Evolutionary conservation across 2,888 invertebrate genomes (phyloP), one percentile per base, ranked within the genome.

Genomic region (Eristalis arbustorum): DNA sequence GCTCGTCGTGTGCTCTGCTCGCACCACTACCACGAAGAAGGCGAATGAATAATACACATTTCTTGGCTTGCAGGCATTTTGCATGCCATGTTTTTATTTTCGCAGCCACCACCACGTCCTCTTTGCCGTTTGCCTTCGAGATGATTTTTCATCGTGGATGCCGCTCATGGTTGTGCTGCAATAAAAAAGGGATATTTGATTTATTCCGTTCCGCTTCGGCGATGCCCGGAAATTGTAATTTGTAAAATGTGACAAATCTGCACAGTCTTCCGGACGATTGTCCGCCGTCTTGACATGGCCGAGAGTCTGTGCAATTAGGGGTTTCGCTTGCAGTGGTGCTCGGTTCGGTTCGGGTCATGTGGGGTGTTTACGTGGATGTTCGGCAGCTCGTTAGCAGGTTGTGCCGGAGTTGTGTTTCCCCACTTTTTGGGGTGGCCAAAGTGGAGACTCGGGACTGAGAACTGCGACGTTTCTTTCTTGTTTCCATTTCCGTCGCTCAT

Each of bases 11-110:
- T n/a, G 22, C 22, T 59, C 13, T 25, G 59, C n/a, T 59, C 25
- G 59, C 14, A 14, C 25, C 23, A 25, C 0, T 1, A 23, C 25
- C 13, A 28, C 5, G 14, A 59, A 66, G 72, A 61, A 73, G 37
- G 49, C 67, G 37, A 68, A 74, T 80, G 73, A 80, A 73, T 68
- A 74, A 68, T 68, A 80, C n/a, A 81, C 82, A 74, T 71, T 71
- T 77, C 72, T 77, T 74, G 66, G 74, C 85, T 85, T 80, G 68
- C 77, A 71, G 85, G 82, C 85, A 85, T 85, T 81, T 78, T 85
- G 74, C 77, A 82, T 72, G 74, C 64, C 72, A 63, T 68, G 40
- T 49, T 80, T n/a, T 66, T 61, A 72, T 31, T 59, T 37, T 18
- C 49, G 3, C 25, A 59, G 11, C 59, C 57, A 42, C 22, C 23